Base-by-base conservation (phyloP, 2,888 invertebrate species). In the Coenonympha glycerion region DNA sequence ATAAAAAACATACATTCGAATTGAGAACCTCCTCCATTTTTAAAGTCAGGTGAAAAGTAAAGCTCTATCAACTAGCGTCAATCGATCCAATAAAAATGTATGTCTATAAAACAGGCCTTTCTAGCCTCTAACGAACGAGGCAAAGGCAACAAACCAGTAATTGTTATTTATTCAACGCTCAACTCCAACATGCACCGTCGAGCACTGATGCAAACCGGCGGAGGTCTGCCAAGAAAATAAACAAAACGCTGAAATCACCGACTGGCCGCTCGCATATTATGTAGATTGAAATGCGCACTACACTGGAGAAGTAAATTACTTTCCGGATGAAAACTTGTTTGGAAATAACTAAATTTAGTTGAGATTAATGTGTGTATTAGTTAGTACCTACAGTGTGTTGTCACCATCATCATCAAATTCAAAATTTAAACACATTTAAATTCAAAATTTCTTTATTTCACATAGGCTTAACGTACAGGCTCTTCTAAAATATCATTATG, bases 141-240 rank as follows among this genome's bases (percentile, higher is more conserved):
- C 28, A 8, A 30, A 28, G 30, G 6, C 4, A 44, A 44, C 21
- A 44, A 9, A 31, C 31, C 31, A 31, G 21, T 31, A 44, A 21
- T 44, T 33, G 22, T 55, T 52, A 22, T 37, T 52, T 55, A 19
- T 37, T 52, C 52, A 49, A 31, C 33, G 31, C 46, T 41, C 41
- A 26, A 42, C 45, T 46, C 37, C 41, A 26, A 42, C 45, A 42
- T 28, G 42, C 52, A 46, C 42, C 31, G 24, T 44, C 13, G 31
- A 15, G 21, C 13, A 28, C 46, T 42, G 42, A 49, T 39, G 52
- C 39, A 49, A 52, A 47, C 26, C 36, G 15, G 30, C 30, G 54
- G 52, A 49, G 52, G 49, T 49, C 52, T 46, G 36, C 39, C 50
- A 47, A 50, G 47, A 50, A 53, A 53, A 53, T 50, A 53, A 53